Evolutionary conservation across 35 echinoderm and acorn worm species (phyloP).

Genomic region (Apostichopus japonicus): DNA sequence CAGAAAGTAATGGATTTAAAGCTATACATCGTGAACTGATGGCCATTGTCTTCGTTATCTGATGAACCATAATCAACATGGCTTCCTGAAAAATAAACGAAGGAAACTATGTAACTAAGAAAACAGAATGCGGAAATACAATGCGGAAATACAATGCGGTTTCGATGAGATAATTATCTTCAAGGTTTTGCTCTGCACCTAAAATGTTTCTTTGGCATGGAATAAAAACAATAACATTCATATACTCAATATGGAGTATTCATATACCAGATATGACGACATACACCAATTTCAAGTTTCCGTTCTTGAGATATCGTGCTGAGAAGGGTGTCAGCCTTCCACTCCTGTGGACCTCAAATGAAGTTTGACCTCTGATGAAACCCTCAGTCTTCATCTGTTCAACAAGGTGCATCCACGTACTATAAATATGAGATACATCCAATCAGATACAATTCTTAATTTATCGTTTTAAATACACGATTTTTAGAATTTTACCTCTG

Average conservation of each 20-base stretch:
- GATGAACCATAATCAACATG: neutral
- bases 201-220: too few species aligned
- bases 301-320: neutral
- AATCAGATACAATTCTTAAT: too few species aligned
- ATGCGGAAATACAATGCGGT: too few species aligned
- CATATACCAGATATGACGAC: neutral
- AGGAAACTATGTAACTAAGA: neutral
- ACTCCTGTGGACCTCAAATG: neutral
- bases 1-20: slow-evolving; percentile 17
- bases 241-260: neutral
- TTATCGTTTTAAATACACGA: too few species aligned
- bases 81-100: neutral
- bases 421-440: too few species aligned
- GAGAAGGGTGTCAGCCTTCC: neutral
- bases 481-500: too few species aligned
- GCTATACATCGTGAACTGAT: neutral
- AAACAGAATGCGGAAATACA: too few species aligned
- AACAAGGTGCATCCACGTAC: too few species aligned
- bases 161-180: too few species aligned
- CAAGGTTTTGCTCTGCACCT: too few species aligned
- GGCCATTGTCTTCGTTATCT: neutral
- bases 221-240: neutral
- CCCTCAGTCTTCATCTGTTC: neutral
- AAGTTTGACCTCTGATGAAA: neutral
- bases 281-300: neutral